Conservation (phyloP, 2,113 vertebrate genomes). For the Stomatorhinus ivindoensis region DNA sequence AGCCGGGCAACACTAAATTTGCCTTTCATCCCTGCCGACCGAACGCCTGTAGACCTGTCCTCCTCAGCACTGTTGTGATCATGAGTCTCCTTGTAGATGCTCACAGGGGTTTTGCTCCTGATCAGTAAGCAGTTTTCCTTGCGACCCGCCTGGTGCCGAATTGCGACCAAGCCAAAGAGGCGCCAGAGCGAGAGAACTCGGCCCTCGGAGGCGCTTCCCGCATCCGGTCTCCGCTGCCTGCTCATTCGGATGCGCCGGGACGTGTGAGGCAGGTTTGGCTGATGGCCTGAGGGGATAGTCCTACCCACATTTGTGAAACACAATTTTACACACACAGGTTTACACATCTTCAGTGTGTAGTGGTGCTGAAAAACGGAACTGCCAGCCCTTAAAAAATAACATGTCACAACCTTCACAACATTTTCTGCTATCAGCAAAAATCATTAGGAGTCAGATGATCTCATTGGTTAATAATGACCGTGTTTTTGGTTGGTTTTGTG, state of each 20-base stretch:
- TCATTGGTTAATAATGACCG: not conserved
- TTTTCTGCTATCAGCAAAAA: not conserved
- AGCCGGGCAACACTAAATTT: constrained; percentile 63
- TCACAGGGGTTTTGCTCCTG: constrained; percentile 57
- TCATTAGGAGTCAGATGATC: not conserved
- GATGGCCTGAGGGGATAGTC: constrained; percentile 43
- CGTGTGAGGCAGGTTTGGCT: constrained; percentile 52
- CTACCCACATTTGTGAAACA: constrained; percentile 34
- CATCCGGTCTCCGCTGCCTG: constrained; percentile 44
- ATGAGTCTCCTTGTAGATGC: constrained; percentile 64
- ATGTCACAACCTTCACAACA: not conserved
- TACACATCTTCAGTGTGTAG: constrained; percentile 24
- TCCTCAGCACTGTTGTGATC: constrained; percentile 62
- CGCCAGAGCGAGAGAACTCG: constrained; percentile 31
- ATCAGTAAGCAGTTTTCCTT: constrained; percentile 60
- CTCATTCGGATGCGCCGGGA: constrained; percentile 45
- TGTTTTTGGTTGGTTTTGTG: not conserved
- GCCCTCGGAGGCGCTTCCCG: constrained; percentile 41
- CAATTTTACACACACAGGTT: not conserved
- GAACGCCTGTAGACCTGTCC: constrained; percentile 58
- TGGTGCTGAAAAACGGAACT: constrained; percentile 42
- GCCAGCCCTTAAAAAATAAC: not conserved
- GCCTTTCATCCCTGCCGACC: constrained; percentile 60
- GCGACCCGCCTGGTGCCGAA: constrained; percentile 54
- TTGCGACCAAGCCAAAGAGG: constrained; percentile 39